Conservation (phyloP, 2,113 vertebrate genomes). For the Grallaria varia region DNA sequence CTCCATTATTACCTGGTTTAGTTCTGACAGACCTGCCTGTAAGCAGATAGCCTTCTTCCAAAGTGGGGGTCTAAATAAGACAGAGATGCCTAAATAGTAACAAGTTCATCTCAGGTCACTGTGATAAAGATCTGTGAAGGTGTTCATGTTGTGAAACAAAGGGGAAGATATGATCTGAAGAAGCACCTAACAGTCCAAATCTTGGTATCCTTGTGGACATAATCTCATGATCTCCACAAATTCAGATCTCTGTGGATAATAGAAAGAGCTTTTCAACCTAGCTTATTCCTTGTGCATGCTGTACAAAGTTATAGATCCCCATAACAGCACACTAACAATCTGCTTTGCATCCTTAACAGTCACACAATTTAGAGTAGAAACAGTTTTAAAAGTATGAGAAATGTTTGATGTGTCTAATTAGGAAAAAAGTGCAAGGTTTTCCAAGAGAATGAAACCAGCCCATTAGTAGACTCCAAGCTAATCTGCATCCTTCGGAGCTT, state of each 20-base stretch:
- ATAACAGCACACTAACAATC: not conserved
- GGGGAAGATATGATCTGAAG: not conserved
- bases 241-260: not conserved
- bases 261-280: not conserved
- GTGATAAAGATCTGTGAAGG: not conserved
- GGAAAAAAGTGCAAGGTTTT: not conserved
- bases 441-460: not conserved
- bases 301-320: not conserved
- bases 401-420: not conserved
- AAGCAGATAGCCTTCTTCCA: not conserved
- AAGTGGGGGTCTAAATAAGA: not conserved
- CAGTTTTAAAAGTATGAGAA: not conserved
- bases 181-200: not conserved
- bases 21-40: not conserved
- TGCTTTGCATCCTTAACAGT: not conserved
- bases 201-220: not conserved
- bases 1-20: not conserved
- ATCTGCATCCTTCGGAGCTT: not conserved
- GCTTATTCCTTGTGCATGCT: not conserved
- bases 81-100: not conserved
- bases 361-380: not conserved
- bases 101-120: not conserved
- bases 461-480: not conserved
- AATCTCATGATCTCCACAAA: not conserved
- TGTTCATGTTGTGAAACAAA: not conserved